Percentiles rank a stretch among this genome's conserved stretches.
These are phyloP conservation scores for Alouatta palliata DNA, from an alignment of 2,113 vertebrate genomes.

Conservation along the genomic window DNA sequence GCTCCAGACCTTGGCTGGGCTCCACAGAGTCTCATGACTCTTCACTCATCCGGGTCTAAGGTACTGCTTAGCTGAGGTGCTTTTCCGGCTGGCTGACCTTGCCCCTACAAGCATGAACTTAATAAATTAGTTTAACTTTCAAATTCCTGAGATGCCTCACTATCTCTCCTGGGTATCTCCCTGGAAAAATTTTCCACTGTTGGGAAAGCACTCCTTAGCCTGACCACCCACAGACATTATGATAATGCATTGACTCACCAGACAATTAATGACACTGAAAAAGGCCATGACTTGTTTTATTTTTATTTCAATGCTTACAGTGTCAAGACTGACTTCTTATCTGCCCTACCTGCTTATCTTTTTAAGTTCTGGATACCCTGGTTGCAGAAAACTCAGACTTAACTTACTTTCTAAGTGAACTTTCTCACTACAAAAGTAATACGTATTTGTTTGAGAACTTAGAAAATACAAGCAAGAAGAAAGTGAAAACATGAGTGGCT, in stretches of 20 bases:
- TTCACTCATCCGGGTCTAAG: not conserved
- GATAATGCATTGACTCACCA: not conserved
- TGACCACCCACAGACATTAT: not conserved
- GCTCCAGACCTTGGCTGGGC: not conserved
- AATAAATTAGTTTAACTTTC: constrained; percentile 53
- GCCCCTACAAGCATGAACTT: not conserved
- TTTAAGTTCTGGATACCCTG: not conserved
- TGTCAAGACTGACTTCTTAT: not conserved
- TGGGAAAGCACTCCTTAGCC: not conserved
- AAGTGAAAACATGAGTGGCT: not conserved
- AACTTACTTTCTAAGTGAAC: not conserved
- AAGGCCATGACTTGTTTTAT: not conserved
- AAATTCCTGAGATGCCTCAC: constrained; percentile 60
- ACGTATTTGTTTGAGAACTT: not conserved
- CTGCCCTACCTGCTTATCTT: not conserved
- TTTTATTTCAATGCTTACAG: not conserved
- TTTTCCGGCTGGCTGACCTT: constrained; percentile 63
- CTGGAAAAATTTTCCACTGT: constrained; percentile 43
- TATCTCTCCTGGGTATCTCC: constrained; percentile 51
- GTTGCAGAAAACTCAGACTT: not conserved
- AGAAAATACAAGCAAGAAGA: constrained; percentile 17
- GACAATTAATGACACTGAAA: not conserved
- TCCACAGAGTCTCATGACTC: constrained; percentile 4
- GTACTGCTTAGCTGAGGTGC: constrained; percentile 31
- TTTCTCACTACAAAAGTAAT: not conserved